Percentiles rank a stretch among this genome's conserved stretches.
Conservation (phyloP, 1,140 invertebrate species). For the Microplitis demolitor region DNA sequence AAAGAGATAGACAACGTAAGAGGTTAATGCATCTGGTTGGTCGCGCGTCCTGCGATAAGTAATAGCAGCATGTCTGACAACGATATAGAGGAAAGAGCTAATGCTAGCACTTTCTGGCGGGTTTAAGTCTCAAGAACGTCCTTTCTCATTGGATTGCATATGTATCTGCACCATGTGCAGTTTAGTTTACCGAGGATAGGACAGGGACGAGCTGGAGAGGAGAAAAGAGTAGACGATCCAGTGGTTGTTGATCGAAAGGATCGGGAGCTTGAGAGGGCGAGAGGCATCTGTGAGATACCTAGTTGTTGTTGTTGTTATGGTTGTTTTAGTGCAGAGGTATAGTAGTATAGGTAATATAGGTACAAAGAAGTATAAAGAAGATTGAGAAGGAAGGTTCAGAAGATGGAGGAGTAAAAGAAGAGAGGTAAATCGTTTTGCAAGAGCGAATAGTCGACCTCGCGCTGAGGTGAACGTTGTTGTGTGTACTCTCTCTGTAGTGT, state of each 20-base stretch:
- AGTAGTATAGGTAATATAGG: constrained; percentile 11
- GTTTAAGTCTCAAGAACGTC: neutral
- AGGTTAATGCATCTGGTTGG: constrained; percentile 17
- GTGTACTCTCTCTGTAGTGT: too few relatives aligned
- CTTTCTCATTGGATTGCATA: constrained; percentile 8
- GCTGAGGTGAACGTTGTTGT: constrained; percentile 32
- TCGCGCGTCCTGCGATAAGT: constrained; percentile 16
- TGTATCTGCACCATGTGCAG: neutral
- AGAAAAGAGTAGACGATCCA: too few relatives aligned
- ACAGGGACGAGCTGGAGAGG: too few relatives aligned
- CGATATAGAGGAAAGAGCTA: neutral
- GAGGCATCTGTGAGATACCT: too few relatives aligned
- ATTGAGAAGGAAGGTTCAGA: neutral
- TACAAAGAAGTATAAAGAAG: constrained; percentile 32
- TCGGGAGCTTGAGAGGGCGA: constrained; percentile 7
- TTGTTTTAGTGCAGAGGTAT: neutral
- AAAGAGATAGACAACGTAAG: neutral
- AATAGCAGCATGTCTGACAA: constrained; percentile 8
- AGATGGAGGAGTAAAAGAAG: neutral
- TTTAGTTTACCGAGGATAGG: too few relatives aligned
- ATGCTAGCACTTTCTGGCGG: constrained; percentile 12
- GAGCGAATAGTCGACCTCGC: constrained; percentile 32
- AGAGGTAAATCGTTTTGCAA: constrained; percentile 43
- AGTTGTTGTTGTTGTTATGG: neutral
- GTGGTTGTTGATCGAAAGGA: neutral